phyloP scores from a whole-genome alignment of 2,797 vertebrate species.

The Pangasius djambal region DNA sequence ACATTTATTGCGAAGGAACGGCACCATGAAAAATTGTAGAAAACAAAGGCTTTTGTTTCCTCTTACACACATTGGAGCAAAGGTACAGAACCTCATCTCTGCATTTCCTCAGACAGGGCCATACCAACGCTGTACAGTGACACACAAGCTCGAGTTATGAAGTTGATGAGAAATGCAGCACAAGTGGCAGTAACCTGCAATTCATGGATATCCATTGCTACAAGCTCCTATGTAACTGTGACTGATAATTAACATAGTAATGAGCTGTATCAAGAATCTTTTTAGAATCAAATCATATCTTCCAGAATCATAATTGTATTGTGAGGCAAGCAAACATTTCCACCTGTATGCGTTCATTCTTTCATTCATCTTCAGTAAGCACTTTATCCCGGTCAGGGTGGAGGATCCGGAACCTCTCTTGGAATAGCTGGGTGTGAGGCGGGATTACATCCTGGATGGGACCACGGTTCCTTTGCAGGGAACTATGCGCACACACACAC shows the following conservation, averaged over 20 bases:
- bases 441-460: neutral
- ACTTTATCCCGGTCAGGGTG: neutral
- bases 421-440: neutral
- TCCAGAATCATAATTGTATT: neutral
- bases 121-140: neutral
- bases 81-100: neutral
- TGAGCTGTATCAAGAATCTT: neutral
- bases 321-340: neutral
- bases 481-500: neutral
- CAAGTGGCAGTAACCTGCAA: neutral
- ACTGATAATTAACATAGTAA: neutral
- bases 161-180: neutral
- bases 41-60: neutral
- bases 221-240: neutral
- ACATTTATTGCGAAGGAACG: neutral
- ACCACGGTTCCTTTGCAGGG: neutral
- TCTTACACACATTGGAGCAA: neutral
- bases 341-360: neutral
- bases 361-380: neutral
- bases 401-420: neutral
- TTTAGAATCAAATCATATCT: neutral
- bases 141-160: neutral
- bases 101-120: neutral
- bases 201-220: neutral
- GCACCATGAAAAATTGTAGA: neutral